Conservation (phyloP, 2,113 vertebrate genomes). For the Gallinago jamesoni region DNA sequence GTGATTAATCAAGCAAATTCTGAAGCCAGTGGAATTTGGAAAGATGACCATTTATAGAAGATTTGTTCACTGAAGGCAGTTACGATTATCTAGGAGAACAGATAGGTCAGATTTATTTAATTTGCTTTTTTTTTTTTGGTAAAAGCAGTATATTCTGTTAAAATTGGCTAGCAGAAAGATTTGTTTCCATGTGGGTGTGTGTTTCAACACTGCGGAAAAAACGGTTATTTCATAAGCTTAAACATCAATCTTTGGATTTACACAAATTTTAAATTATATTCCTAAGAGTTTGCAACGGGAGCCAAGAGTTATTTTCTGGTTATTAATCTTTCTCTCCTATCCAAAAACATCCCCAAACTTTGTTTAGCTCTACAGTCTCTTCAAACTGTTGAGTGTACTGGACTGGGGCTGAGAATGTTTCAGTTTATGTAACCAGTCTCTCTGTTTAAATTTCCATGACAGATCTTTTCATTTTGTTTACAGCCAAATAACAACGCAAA, state of each 20-base stretch:
- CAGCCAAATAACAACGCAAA: constrained; percentile 68
- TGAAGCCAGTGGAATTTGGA: constrained; percentile 35
- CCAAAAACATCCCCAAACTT: constrained; percentile 61
- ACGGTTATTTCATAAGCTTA: constrained; percentile 47
- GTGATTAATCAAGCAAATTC: not conserved
- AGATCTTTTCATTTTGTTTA: constrained; percentile 77
- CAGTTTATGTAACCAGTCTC: constrained; percentile 69
- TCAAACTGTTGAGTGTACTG: constrained; percentile 55
- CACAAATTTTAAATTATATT: constrained; percentile 54
- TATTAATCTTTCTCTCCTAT: constrained; percentile 67
- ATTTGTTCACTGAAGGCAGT: constrained; percentile 28
- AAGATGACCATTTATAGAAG: constrained; percentile 63
- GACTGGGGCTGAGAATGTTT: constrained; percentile 56
- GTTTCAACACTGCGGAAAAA: constrained; percentile 18
- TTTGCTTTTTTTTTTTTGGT: constrained; percentile 4
- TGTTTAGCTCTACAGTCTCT: constrained; percentile 62
- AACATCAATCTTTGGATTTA: constrained; percentile 57
- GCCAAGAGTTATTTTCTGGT: constrained; percentile 69
- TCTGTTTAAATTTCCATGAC: constrained; percentile 73
- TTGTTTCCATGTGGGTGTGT: constrained; percentile 18
- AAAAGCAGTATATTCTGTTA: constrained; percentile 22
- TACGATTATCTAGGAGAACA: not conserved
- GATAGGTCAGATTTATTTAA: constrained; percentile 38
- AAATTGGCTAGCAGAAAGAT: constrained; percentile 9
- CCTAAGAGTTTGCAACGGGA: constrained; percentile 52